Conservation (phyloP, 2,113 vertebrate genomes). For the Crotophaga sulcirostris region DNA sequence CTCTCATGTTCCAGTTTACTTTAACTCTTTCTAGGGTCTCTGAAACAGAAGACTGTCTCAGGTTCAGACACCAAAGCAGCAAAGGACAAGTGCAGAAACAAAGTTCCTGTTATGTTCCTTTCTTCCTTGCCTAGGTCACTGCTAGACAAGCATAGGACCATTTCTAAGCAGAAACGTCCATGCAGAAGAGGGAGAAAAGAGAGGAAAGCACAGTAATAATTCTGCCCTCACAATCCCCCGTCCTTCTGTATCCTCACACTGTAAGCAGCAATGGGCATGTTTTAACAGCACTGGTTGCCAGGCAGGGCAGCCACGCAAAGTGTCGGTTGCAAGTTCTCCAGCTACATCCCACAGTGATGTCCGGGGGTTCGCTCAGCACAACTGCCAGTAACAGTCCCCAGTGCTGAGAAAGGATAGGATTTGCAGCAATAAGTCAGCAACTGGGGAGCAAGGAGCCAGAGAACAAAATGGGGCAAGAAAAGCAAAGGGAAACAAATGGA, state of each 20-base stretch:
- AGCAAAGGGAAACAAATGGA: neutral
- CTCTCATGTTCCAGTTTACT: neutral
- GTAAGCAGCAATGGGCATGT: neutral
- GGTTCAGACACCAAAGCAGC: neutral
- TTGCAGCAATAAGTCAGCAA: neutral
- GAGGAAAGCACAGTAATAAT: neutral
- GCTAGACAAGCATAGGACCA: neutral
- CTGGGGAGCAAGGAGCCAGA: neutral
- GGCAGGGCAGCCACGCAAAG: neutral
- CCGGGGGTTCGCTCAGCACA: neutral
- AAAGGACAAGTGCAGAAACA: neutral
- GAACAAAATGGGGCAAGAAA: neutral
- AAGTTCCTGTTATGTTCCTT: neutral
- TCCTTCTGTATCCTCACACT: neutral
- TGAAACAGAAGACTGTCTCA: neutral
- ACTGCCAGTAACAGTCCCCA: neutral
- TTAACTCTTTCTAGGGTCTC: conserved; percentile 19
- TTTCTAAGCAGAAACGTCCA: neutral
- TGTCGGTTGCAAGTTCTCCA: neutral
- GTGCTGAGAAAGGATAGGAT: neutral
- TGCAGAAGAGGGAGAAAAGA: neutral
- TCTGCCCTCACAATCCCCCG: neutral
- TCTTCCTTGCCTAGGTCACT: neutral
- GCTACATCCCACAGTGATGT: neutral
- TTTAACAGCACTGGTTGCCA: neutral